Base-by-base conservation (phyloP, 2,113 vertebrate species). In the Tragelaphus imberbis region DNA sequence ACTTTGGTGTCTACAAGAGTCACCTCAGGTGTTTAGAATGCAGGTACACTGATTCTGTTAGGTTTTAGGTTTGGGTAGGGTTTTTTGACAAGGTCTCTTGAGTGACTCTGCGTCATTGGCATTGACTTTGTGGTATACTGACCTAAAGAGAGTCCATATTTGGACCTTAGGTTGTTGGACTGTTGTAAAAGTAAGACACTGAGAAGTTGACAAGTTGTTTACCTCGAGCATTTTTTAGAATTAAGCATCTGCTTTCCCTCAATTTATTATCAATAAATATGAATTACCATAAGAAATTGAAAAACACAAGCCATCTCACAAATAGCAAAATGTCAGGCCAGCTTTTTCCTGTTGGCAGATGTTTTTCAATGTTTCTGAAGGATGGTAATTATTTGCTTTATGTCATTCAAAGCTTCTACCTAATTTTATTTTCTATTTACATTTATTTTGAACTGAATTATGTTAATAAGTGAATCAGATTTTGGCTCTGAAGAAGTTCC, bases 371-470 rank as follows among this genome's bases (percentile, higher is more conserved):
- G 8, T 91, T 96, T 88, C 9, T 25, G 88, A 95, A 77, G 61
- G 7, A 44, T 81, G 14, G 15, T 71, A 58, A 59, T 94, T 88
- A 84, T 84, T 93, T 86, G 47, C 21, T 91, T 94, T 81, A 58
- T 88, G 51, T 36, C 91, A 94, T 63, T 92, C 25, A 90, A 71
- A 96, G 6, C 28, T 75, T 79, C 68, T 55, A 49, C 47, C 63
- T 96, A 84, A 80, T 91, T 94, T 90, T 51, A 82, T 75, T 68
- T 97, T 84, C 80, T 75, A 65, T 89, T 86, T 89, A 65, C 90
- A 85, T 58, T 82, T 90, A 89, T 65, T 92, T 90, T 94, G 63
- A 97, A 86, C 5, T 82, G 23, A 81, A 82, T 88, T 93, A 47
- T 88, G 6, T 91, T 93, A 88, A 81, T 65, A 75, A 82, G 17